Conservation (phyloP, 2,113 vertebrate genomes). For the Oceanodroma tethys region DNA sequence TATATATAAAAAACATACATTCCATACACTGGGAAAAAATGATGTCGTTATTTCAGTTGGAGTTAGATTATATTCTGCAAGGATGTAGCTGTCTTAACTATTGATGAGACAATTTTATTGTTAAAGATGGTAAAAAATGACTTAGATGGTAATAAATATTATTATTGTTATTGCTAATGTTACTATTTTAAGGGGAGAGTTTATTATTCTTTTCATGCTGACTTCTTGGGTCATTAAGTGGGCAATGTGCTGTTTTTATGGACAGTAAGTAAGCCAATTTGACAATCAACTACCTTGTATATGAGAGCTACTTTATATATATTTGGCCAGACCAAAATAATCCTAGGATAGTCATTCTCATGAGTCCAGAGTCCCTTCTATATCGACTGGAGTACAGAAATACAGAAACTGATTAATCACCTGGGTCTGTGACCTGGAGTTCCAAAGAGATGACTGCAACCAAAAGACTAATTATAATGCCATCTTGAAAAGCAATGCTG, state of each 20-base stretch:
- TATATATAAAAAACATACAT: too few relatives aligned
- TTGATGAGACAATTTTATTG: neutral
- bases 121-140: neutral
- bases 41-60: neutral
- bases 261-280: neutral
- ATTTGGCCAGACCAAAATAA: neutral
- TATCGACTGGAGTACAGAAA: neutral
- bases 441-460: neutral
- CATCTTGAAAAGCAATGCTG: neutral
- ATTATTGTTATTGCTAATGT: neutral
- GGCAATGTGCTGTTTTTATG: neutral
- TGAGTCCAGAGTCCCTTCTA: neutral
- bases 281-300: neutral
- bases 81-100: neutral
- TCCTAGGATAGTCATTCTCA: neutral
- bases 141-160: neutral
- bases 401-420: neutral
- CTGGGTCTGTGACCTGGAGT: neutral
- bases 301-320: neutral
- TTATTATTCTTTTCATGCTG: neutral
- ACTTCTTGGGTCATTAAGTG: neutral
- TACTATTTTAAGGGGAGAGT: neutral
- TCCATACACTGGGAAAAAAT: neutral
- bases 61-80: neutral
- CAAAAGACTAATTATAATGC: neutral